Percentiles rank a stretch among this genome's conserved stretches.
phyloP scores from a whole-genome alignment of 2,113 vertebrate genomes.

The Sakesphorus luctuosus region DNA sequence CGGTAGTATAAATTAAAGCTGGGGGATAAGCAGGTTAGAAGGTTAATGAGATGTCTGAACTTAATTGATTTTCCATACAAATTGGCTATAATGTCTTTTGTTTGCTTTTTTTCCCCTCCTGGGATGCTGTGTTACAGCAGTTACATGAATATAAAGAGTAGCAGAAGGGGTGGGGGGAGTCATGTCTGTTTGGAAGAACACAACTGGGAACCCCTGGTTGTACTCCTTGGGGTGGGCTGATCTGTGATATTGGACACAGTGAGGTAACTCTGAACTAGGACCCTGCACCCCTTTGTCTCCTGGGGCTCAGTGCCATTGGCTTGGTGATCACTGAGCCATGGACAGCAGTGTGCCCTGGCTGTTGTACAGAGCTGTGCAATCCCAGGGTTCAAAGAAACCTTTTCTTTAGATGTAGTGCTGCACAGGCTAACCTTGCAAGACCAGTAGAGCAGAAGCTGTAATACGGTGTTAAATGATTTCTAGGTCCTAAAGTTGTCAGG shows the following conservation, averaged over 20 bases:
- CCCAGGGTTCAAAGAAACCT: neutral
- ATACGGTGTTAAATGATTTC: neutral
- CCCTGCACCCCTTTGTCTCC: neutral
- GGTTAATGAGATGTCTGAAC: constrained; percentile 60
- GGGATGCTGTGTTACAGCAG: neutral
- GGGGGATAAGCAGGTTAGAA: constrained; percentile 42
- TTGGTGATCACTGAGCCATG: accelerated
- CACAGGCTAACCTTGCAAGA: neutral
- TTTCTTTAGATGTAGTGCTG: neutral
- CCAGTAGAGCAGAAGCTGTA: neutral
- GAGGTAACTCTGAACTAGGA: neutral
- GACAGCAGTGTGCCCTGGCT: neutral
- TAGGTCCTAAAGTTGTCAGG: neutral
- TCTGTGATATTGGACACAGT: neutral
- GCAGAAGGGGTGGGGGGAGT: neutral
- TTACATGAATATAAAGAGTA: neutral
- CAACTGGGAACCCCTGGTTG: neutral
- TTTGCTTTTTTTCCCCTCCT: neutral
- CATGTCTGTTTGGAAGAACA: neutral
- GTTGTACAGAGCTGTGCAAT: neutral
- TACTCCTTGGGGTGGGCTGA: neutral
- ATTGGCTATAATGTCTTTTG: constrained; percentile 44
- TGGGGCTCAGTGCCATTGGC: accelerated
- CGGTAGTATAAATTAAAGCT: constrained; percentile 22
- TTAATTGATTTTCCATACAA: constrained; percentile 53